Evolutionary conservation across 2,888 invertebrate species (phyloP).

Genomic region (Eupithecia abbreviata): DNA sequence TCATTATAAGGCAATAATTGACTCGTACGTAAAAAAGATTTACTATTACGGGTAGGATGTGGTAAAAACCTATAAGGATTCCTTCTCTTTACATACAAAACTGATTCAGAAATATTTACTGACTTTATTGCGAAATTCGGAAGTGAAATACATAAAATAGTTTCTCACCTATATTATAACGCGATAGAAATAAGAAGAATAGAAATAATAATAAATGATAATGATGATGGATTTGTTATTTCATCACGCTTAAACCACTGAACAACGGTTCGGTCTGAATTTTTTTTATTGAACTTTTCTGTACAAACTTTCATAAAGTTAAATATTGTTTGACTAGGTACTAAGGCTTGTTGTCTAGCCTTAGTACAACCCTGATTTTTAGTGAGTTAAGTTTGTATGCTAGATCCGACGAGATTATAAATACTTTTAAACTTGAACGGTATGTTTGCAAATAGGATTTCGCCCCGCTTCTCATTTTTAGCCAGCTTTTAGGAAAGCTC

Average conservation of each 20-base stretch:
- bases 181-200: too few species aligned
- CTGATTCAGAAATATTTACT: background rate
- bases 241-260: background rate
- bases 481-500: background rate
- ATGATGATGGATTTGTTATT: background rate
- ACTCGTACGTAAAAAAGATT: slow-evolving; percentile 29
- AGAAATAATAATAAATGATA: too few species aligned
- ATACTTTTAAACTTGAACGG: background rate
- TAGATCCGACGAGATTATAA: background rate
- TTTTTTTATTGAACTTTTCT: background rate
- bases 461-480: background rate
- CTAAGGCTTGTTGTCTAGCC: background rate
- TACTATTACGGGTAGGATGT: too few species aligned
- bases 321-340: background rate
- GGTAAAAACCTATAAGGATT: background rate
- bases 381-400: background rate
- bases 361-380: background rate
- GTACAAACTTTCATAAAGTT: background rate
- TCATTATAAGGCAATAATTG: slow-evolving; percentile 25
- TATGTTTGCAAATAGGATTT: background rate
- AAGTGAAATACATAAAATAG: background rate
- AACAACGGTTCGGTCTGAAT: background rate
- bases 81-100: background rate
- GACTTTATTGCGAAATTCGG: background rate
- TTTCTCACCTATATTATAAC: too few species aligned